Evolutionary conservation across 2,113 vertebrate genomes (phyloP), one percentile per base, ranked within the genome.

Genomic region (Hiodon alosoides): DNA sequence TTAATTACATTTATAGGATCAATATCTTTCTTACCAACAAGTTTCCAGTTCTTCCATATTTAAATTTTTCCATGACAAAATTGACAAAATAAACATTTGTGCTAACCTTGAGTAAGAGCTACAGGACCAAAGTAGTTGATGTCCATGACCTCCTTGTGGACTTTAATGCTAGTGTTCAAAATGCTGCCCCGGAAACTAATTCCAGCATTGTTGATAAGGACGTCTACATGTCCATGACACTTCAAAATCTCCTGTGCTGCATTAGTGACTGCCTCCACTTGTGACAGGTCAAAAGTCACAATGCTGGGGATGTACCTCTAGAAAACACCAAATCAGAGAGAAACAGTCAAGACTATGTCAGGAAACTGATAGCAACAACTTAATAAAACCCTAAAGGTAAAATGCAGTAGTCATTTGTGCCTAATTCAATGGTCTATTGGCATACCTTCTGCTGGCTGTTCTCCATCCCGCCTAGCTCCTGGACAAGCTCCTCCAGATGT

Each of bases 61-160:
- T 16, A 3, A 57, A 54, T 10, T n/a, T 52, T 53, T 5, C 52
- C 8, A 14, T 69, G 66, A 77, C 82, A 73, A 3, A 59, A 6
- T 6, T 59, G 9, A 9, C 3, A 11, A 14, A 9, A 46, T 7
- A 57, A 46, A 55, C 54, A 55, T 46, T 11, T 48, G 31, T 60
- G 70, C 16, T 65, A 84, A 95, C 96, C 96, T 95, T 98, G 98
- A 1, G 97, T 98, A 50, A 99, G 87, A 79, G 95, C 94, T 13
- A 99, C 14, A 0, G 97, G 93, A 16, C 97, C 97, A 77, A 99
- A 99, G 81, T 99, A 99, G 86, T 99, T 99, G 48, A 93, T 95
- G 72, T 97, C 94, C 95, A 98, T 98, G 74, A 99, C 92, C 48
- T 89, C 92, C 79, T 90, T 91, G 80, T 99, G 95, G 78, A 99